Base-by-base conservation (phyloP, 2,888 invertebrate species). In the Caradrina clavipalpis region DNA sequence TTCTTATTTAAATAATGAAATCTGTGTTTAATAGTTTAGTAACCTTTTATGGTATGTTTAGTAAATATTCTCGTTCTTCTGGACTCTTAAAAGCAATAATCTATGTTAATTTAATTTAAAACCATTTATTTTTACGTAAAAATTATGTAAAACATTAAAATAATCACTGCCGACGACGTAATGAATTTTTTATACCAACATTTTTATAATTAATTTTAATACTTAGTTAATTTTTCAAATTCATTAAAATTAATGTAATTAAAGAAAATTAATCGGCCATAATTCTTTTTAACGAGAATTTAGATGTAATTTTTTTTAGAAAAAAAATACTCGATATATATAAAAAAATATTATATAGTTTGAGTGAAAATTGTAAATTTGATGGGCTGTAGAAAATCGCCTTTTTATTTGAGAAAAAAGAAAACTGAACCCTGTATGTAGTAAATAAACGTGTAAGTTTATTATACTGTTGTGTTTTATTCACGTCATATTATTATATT, bases 401-500 rank as follows among this genome's bases (percentile, higher is more conserved):
- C 90, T 90, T 88, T 91, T 91, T 87, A 89, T 92, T 91, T 90
- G 77, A 62, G 61, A 55, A 73, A 85, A 76, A 74, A 84, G 84
- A 84, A 89, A 89, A 90, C 86, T 80, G 84, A 89, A 91, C 89
- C 91, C 89, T 94, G 94, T 94, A 93, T 91, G 94, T 95, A 95
- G 95, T 78, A 83, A 93, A 90, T 94, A 95, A 92, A 95, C 91
- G 87, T 90, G 91, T 94, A 94, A 93, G 93, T 95, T 95, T 95
- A 95, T 90, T 93, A 93, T 88, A 89, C 82, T 17, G 75, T 15
- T 35, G 61, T 77, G 83, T 91, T 90, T 93, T 83, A 88, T 86
- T 90, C 0, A 11, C 2, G 10, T 39, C 11, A 42, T 45, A 0
- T 8, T n/a, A n/a, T n/a, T n/a, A n/a, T 10, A 1, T 35, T 35